Percentiles rank a stretch among this genome's conserved stretches.
These are phyloP conservation scores for Pogonocichla stellata DNA, from an alignment of 2,113 vertebrate genomes.

Conservation along the genomic window DNA sequence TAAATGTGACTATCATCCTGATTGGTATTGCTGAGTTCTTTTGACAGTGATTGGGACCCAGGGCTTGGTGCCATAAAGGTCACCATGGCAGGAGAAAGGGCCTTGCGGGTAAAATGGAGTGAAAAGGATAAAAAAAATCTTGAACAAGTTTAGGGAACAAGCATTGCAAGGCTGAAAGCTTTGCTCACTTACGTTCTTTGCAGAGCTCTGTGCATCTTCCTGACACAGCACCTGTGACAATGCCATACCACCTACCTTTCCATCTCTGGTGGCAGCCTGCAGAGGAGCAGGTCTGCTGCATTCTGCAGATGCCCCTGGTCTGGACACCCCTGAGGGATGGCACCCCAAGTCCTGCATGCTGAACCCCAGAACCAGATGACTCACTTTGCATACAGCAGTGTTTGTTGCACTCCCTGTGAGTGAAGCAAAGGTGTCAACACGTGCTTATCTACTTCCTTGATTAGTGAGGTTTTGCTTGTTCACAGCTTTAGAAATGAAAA, in stretches of 20 bases:
- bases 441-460: neutral
- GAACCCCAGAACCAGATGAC: neutral
- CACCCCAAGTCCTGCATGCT: accelerated
- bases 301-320: neutral
- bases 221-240: neutral
- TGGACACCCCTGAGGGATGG: accelerated
- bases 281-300: neutral
- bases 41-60: neutral
- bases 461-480: neutral
- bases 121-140: neutral
- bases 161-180: neutral
- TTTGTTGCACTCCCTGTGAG: neutral
- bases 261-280: neutral
- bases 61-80: neutral
- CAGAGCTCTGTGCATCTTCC: neutral
- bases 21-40: neutral
- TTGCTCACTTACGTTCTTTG: neutral
- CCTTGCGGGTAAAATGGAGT: neutral
- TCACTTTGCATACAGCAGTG: neutral
- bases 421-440: neutral
- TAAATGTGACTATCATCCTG: neutral
- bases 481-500: neutral
- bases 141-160: neutral
- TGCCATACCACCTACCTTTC: neutral
- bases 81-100: neutral